Evolutionary conservation across 2,888 invertebrate genomes (phyloP), one percentile per base, ranked within the genome.

Genomic region (Plusia festucae): DNA sequence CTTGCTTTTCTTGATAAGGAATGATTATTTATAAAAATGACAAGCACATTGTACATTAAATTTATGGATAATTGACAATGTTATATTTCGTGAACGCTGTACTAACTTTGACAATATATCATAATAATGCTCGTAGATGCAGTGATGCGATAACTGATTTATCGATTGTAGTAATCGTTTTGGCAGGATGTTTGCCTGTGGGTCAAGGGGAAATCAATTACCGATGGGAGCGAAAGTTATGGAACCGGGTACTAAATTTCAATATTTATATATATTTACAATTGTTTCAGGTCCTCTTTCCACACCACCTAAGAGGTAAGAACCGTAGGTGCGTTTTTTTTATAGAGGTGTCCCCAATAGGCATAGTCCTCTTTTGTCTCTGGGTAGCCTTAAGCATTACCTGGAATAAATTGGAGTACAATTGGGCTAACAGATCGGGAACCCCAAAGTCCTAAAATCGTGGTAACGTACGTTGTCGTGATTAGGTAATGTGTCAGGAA

Each of bases 281-380:
- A n/a, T 69, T 57, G 44, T 64, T 16, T 24, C 30, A 34, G 86
- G 92, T 88, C 88, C 94, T 83, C 77, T 94, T 94, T 94, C 94
- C 94, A 92, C 94, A 93, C 94, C 93, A 94, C 94, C 94, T 73
- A 57, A 60, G 93, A 91, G 93, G 94, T 93, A 93, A 91, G 92
- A 93, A 92, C 92, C 88, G 44, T 49, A 84, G 91, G 94, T 88
- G 93, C 93, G 94, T 82, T 94, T 94, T 94, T 94, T 94, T 94
- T 94, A 90, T 79, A 93, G 94, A 94, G 94, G 94, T 94, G 44
- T 94, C 94, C 94, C 94, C 94, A 81, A 68, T 90, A 94, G 94
- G 94, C 94, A 91, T 94, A 94, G 60, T 94, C 94, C 94, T 94
- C 94, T 91, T 61, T 67, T 22, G 44, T 56, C 16, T 58, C 40